phyloP scores from a whole-genome alignment of 2,888 invertebrate species.

The Syrphus vitripennis region DNA sequence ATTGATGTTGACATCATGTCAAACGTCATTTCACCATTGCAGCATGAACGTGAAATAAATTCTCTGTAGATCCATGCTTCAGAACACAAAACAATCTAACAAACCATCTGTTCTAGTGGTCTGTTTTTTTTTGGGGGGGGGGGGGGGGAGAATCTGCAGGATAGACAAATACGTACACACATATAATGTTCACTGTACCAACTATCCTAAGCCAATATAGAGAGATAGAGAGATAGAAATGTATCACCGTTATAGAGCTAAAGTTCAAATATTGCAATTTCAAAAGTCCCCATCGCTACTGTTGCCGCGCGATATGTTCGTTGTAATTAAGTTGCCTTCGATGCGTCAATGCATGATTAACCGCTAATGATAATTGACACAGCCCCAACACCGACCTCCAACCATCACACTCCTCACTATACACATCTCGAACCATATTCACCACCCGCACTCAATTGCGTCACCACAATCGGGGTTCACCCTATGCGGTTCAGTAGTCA shows the following conservation, averaged over 20 bases:
- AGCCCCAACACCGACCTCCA: not conserved
- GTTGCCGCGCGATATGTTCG: not conserved
- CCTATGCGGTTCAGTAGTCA: conserved; percentile 25
- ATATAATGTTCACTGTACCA: not conserved
- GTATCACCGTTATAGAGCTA: not conserved
- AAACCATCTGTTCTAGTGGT: not conserved
- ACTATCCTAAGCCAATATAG: not conserved
- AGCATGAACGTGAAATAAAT: not conserved
- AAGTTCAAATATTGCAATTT: conserved; percentile 19
- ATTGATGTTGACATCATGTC: conserved; percentile 47
- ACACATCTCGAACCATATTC: no score
- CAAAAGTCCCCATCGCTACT: conserved; percentile 5
- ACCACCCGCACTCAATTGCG: conserved; percentile 23
- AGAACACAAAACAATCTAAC: conserved; percentile 12
- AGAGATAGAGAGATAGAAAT: not conserved
- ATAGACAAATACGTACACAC: not conserved
- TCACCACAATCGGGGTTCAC: conserved; percentile 39
- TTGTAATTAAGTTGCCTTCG: conserved; percentile 9
- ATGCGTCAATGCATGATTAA: conserved; percentile 42
- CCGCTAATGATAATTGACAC: conserved; percentile 38
- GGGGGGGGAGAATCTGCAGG: not conserved
- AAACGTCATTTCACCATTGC: conserved; percentile 38
- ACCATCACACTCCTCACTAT: not conserved
- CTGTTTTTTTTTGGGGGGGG: no score
- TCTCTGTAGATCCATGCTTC: not conserved